A percentile compares a stretch with the other conserved stretches of the same genome.
Conservation (phyloP, 2,113 vertebrate species). For the Nothoprocta pentlandii region DNA sequence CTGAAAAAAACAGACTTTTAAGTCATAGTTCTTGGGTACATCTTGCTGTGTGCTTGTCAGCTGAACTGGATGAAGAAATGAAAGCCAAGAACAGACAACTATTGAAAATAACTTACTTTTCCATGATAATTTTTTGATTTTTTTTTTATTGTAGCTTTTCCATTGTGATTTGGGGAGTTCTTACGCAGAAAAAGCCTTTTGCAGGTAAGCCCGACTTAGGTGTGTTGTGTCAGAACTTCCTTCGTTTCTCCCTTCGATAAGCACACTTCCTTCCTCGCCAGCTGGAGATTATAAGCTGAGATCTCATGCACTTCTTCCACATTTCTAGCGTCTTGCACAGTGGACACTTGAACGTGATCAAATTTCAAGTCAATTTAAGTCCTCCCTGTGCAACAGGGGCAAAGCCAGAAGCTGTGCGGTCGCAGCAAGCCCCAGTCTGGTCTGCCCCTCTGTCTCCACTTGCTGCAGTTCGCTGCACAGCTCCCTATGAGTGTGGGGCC, state of each 20-base stretch:
- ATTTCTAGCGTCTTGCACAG: not conserved
- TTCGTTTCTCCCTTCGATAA: not conserved
- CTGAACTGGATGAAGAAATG: not conserved
- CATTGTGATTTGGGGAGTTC: slow-evolving; percentile 95
- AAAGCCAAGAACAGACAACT: not conserved
- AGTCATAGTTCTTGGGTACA: not conserved
- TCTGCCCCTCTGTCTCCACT: not conserved
- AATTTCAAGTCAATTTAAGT: not conserved
- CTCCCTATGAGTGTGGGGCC: not conserved
- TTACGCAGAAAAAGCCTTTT: slow-evolving; percentile 97
- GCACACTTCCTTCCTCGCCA: fast-evolving
- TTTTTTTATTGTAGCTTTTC: slow-evolving; percentile 85
- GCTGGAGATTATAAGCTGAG: not conserved
- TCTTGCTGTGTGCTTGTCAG: not conserved
- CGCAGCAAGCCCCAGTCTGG: not conserved
- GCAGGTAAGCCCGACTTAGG: slow-evolving; percentile 83
- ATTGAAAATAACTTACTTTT: not conserved
- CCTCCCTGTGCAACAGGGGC: fast-evolving
- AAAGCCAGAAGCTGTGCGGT: not conserved
- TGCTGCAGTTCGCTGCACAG: not conserved
- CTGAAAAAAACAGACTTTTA: not conserved
- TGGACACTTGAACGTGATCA: not conserved
- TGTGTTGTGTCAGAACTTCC: not conserved
- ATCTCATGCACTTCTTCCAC: not conserved
- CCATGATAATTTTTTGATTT: not conserved